Base-by-base conservation (phyloP, 2,113 vertebrate genomes). In the Epinephelus lanceolatus region DNA sequence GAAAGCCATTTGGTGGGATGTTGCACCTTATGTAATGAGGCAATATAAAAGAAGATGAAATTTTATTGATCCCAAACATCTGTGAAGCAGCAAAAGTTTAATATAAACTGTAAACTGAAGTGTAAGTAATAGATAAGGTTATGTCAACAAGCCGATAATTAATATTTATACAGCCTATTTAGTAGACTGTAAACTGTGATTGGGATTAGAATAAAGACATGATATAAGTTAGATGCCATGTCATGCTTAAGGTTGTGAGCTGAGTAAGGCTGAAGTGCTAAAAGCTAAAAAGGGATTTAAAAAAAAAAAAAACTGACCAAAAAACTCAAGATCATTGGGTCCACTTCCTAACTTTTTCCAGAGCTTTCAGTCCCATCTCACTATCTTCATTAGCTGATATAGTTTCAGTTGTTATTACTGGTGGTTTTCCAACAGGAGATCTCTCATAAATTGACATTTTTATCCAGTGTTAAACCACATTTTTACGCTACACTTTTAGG, bases 1-100 rank as follows among this genome's bases (percentile, higher is more conserved):
- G 30, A 53, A 21, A 65, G 52, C 45, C 15, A 53, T 71, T 71
- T 27, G n/a, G 15, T 71, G 23, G 52, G 52, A 33, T 76, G 65
- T 19, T 78, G 17, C 23, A 37, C 0, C 6, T 87, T 80, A 68
- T 59, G 61, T 25, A 81, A 84, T 4, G 1, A 53, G 2, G n/a
- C n/a, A 17, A 78, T 18, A 37, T 15, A 2, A 68, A 81, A 71
- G 27, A 45, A 21, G 52, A 65, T 76, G 47, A 0, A 40, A n/a
- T 21, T 27, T 49, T 23, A 49, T 57, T 23, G 57, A 51, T 70
- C 6, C 40, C 19, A 18, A 10, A 12, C 0, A 2, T 49, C 25
- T 37, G 0, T 62, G 45, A 45, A n/a, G 25, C 45, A 13, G 42
- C 4, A 45, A 51, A 71, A 40, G 27, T 30, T 30, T 30, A 30